Evolutionary conservation across 2,888 invertebrate species (phyloP).

Genomic region (Nomada hirtipes): DNA sequence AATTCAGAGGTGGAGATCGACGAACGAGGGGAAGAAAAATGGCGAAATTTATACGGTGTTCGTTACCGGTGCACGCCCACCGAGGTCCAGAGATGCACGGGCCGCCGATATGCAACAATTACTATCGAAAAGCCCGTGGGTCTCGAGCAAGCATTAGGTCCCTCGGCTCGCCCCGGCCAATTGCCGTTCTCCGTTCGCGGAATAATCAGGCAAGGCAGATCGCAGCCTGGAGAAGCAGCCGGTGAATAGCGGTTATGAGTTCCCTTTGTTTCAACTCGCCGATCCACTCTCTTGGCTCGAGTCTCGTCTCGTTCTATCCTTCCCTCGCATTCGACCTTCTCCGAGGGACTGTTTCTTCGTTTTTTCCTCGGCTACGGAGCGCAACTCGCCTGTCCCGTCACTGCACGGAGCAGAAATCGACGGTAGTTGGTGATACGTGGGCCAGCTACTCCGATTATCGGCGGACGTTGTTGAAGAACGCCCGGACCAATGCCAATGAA

Average conservation of each 20-base stretch:
- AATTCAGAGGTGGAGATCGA: not conserved
- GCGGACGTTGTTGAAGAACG: slow-evolving; percentile 1
- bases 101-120: slow-evolving; percentile 44
- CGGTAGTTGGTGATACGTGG: slow-evolving; percentile 12
- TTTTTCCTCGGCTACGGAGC: not conserved
- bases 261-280: slow-evolving; percentile 72
- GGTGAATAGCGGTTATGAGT: slow-evolving; percentile 69
- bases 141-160: slow-evolving; percentile 34
- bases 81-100: slow-evolving; percentile 23
- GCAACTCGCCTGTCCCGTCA: slow-evolving; percentile 7
- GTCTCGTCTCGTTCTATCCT: not conserved
- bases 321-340: not conserved
- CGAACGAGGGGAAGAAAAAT: not conserved
- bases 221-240: slow-evolving; percentile 58
- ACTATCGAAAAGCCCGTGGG: slow-evolving; percentile 52
- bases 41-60: slow-evolving; percentile 30
- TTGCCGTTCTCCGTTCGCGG: slow-evolving; percentile 58
- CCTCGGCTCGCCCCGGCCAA: slow-evolving; percentile 31
- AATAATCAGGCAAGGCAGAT: slow-evolving; percentile 59
- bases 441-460: slow-evolving; percentile 19
- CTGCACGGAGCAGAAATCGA: slow-evolving; percentile 25
- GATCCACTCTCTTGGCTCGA: slow-evolving; percentile 43
- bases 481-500: not conserved
- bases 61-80: slow-evolving; percentile 52
- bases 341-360: not conserved